Evolutionary conservation across 2,888 invertebrate species (phyloP), one percentile per base, ranked within the genome.

Genomic region (Acrobasis consociella): DNA sequence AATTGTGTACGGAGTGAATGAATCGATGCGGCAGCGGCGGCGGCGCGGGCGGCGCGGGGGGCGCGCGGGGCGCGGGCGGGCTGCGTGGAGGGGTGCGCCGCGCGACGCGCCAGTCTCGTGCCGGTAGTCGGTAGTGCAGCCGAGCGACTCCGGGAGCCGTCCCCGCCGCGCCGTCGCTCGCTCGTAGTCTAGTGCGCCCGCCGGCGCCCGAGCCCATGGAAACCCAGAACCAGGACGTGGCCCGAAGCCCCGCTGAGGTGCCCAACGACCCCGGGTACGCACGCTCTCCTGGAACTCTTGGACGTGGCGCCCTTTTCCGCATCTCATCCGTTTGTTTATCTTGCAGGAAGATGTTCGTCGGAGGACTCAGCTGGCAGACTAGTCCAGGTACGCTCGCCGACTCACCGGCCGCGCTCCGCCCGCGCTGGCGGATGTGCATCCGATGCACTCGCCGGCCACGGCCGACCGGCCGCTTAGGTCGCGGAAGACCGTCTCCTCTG

Each of bases 301-400:
- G 64, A 63, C 70, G 69, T 70, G 69, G 68, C 68, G 71, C 68
- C 69, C 71, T 73, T 72, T 74, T 71, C 81, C 74, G 74, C 77
- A 71, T 80, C 86, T 88, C 83, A 89, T 81, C 80, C 78, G 77
- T 83, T 87, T 92, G 93, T 94, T 94, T 95, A 93, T 91, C 80
- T 97, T 97, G 82, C 96, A 99, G 99, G 94, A 99, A 99, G 97
- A 99, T 99, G 99, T 99, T 99, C 96, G 98, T 99, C 94, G 99
- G 99, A 87, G 99, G 99, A 87, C 96, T 99, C 90, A 99, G 99
- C 94, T 99, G 99, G 99, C 99, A 99, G 95, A 99, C 99, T 88
- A 99, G 98, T 95, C 98, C 99, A 96, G 99, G 99, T 99, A 95
- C 87, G 90, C 89, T 82, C 81, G 80, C 79, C 84, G 80, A 83